A percentile compares a stretch with the other conserved stretches of the same genome.
phyloP scores from a whole-genome alignment of 1,140 invertebrate genomes.

The Caligus rogercresseyi region DNA sequence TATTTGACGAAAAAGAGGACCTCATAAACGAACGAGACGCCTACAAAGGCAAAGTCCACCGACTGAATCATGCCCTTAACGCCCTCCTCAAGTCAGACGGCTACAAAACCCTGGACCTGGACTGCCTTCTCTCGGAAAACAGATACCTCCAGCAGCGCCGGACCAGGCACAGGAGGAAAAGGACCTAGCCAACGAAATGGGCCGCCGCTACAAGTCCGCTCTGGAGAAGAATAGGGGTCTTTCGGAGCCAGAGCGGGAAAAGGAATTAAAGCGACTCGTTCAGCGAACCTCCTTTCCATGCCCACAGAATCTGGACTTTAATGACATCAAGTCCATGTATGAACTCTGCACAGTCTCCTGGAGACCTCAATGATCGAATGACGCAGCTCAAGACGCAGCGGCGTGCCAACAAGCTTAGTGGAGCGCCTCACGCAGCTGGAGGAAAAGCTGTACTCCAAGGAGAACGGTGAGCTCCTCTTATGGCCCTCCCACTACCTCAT shows the following conservation, averaged over 20 bases:
- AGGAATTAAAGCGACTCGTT: conserved; percentile 8
- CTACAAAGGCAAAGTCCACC: conserved; percentile 63
- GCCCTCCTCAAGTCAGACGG: conserved; percentile 40
- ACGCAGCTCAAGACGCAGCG: conserved; percentile 59
- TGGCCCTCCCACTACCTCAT: conserved; percentile 8
- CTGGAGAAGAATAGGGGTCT: background rate
- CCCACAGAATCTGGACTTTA: conserved; percentile 9
- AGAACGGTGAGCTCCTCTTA: background rate
- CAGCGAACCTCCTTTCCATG: conserved; percentile 15
- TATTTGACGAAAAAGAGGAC: conserved; percentile 72
- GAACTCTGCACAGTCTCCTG: conserved; percentile 50
- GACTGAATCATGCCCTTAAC: conserved; percentile 60
- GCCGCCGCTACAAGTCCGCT: conserved; percentile 10
- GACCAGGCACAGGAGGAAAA: conserved; percentile 61
- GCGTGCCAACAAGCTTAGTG: conserved; percentile 50
- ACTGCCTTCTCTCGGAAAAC: conserved; percentile 61
- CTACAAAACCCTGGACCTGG: conserved; percentile 47
- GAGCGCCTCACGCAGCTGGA: background rate
- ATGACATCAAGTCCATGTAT: conserved; percentile 15
- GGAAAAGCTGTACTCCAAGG: background rate
- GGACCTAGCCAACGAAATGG: conserved; percentile 37
- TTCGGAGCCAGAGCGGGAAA: background rate
- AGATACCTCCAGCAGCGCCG: conserved; percentile 55
- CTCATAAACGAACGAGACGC: conserved; percentile 57
- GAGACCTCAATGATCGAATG: conserved; percentile 68